A percentile compares a stretch with the other conserved stretches of the same genome.
These are phyloP conservation scores for Prosopocoilus inquinatus DNA, from an alignment of 2,888 invertebrate genomes.

Conservation along the genomic window DNA sequence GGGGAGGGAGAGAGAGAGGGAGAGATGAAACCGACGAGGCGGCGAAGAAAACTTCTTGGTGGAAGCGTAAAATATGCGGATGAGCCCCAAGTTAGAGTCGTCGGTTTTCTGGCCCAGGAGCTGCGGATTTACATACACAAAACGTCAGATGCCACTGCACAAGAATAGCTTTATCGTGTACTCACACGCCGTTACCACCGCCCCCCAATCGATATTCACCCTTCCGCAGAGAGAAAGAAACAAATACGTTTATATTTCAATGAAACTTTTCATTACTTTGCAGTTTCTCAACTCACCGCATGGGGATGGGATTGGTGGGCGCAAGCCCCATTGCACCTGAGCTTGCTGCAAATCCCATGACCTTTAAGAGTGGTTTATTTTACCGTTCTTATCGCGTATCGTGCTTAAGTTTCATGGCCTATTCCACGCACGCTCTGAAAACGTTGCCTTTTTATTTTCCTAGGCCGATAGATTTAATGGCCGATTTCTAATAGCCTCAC, in stretches of 20 bases:
- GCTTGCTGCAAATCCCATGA: background rate
- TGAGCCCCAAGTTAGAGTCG: slow-evolving; percentile 29
- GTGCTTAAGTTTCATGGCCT: slow-evolving; percentile 1
- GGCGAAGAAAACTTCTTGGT: slow-evolving; percentile 33
- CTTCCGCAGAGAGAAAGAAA: slow-evolving; percentile 17
- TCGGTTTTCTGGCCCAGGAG: slow-evolving; percentile 26
- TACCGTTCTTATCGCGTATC: background rate
- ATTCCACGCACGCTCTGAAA: slow-evolving; percentile 2
- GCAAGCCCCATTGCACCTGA: background rate
- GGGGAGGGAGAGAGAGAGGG: too few species aligned
- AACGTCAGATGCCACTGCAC: slow-evolving; percentile 33
- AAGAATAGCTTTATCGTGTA: slow-evolving; percentile 34
- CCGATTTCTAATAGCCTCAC: background rate
- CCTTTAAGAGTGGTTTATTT: too few species aligned
- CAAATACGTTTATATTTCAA: slow-evolving; percentile 8
- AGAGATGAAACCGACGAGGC: slow-evolving; percentile 21
- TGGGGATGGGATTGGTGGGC: background rate
- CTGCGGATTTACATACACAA: slow-evolving; percentile 35
- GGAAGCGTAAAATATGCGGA: slow-evolving; percentile 35
- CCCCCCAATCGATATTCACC: slow-evolving; percentile 22
- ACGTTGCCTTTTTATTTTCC: background rate
- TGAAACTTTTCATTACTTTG: slow-evolving; percentile 1
- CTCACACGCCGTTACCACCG: slow-evolving; percentile 27
- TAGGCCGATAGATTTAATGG: background rate
- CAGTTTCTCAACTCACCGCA: background rate